A percentile compares a stretch with the other conserved stretches of the same genome.
Evolutionary conservation across 1,140 invertebrate genomes (phyloP).

Genomic region (Ceratitis capitata): DNA sequence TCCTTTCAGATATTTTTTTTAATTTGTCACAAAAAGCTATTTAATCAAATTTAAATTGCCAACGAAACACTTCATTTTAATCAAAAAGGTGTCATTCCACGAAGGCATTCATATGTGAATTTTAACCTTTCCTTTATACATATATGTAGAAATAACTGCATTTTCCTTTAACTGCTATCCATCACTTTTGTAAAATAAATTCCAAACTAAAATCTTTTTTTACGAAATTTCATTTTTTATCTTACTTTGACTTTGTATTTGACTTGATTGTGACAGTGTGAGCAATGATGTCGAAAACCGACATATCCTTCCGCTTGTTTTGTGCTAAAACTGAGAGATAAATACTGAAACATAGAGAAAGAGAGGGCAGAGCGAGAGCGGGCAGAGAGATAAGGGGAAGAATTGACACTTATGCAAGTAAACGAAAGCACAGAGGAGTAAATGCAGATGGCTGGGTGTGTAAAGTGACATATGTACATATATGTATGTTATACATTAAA

Average conservation of each 20-base stretch:
- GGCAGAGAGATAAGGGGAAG: no score
- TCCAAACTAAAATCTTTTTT: background rate
- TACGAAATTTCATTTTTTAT: background rate
- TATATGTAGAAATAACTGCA: no score
- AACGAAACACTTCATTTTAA: background rate
- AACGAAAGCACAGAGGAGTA: background rate
- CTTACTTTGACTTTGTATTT: background rate
- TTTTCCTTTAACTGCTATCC: background rate
- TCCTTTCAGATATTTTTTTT: no score
- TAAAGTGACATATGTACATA: background rate
- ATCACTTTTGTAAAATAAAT: background rate
- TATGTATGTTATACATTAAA: background rate
- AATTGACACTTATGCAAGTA: slow-evolving; percentile 1
- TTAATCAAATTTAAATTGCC: background rate
- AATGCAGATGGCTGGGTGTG: background rate
- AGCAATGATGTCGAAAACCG: slow-evolving; percentile 36
- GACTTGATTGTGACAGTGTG: slow-evolving; percentile 18
- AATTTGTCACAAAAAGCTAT: no score
- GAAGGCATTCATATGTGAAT: background rate
- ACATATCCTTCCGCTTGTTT: slow-evolving; percentile 33
- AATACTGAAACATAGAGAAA: background rate
- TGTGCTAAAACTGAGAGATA: slow-evolving; percentile 26
- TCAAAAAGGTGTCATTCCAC: background rate
- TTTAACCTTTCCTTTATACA: background rate
- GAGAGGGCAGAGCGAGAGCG: no score